A percentile compares a stretch with the other conserved stretches of the same genome.
Evolutionary conservation across 2,888 invertebrate genomes (phyloP).

Genomic region (Camptogramma bilineatum): DNA sequence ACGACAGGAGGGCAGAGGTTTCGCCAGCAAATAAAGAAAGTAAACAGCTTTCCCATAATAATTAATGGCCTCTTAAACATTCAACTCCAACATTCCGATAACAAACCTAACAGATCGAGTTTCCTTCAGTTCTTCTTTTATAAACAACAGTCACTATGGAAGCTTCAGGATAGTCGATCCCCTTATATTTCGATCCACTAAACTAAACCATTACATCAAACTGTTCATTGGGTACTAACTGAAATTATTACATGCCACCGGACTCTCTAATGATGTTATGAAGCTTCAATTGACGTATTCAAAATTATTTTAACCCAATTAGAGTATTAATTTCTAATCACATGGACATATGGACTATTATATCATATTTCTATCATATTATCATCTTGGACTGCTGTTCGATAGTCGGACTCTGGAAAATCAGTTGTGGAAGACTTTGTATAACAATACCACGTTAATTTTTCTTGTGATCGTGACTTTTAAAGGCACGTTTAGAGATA

Average conservation of each 20-base stretch:
- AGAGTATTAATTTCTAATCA: background rate
- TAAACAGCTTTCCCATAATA: constrained; percentile 34
- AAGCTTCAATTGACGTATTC: background rate
- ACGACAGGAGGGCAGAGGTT: constrained; percentile 43
- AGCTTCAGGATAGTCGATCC: background rate
- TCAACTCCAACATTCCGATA: background rate
- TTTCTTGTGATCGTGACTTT: constrained; percentile 45
- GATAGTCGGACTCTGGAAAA: background rate
- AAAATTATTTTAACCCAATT: background rate
- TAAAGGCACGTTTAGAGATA: constrained; percentile 52
- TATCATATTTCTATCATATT: no score
- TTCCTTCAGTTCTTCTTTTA: background rate
- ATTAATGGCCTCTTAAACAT: constrained; percentile 30
- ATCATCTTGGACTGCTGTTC: background rate
- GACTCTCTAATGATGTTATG: background rate
- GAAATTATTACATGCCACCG: constrained; percentile 6
- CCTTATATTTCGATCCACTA: background rate
- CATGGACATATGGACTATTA: no score
- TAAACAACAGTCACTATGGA: background rate
- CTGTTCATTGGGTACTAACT: background rate
- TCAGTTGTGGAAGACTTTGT: background rate
- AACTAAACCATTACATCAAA: constrained; percentile 2
- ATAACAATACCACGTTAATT: constrained; percentile 19
- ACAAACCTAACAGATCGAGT: constrained; percentile 10
- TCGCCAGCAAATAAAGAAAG: constrained; percentile 25